These are phyloP conservation scores for Perognathus longimembris DNA, from an alignment of 2,113 vertebrate species.

Conservation along the genomic window DNA sequence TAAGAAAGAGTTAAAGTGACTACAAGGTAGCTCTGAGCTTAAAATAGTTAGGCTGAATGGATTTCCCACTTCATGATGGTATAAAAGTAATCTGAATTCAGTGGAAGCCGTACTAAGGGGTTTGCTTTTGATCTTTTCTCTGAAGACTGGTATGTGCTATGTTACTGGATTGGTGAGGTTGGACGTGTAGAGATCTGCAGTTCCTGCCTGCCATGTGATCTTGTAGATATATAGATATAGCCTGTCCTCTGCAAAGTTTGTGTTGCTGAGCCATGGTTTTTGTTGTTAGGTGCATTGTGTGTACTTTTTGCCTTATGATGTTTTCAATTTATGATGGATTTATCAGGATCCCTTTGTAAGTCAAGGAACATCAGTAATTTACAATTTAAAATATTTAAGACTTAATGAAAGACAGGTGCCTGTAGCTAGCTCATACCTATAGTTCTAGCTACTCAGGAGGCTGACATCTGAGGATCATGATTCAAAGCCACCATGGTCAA, in stretches of 20 bases:
- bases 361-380: background rate
- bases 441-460: too few relatives aligned
- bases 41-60: background rate
- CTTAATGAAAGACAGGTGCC: background rate
- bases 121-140: too few relatives aligned
- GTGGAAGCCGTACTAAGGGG: background rate
- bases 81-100: background rate
- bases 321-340: background rate
- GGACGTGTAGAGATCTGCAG: background rate
- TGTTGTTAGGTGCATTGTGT: too few relatives aligned
- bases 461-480: too few relatives aligned
- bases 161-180: background rate
- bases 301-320: too few relatives aligned
- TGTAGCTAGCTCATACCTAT: too few relatives aligned
- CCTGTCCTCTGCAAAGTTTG: background rate
- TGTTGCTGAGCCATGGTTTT: too few relatives aligned
- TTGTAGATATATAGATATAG: background rate
- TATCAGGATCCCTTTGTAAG: background rate
- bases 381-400: slow-evolving; percentile 1
- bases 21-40: background rate
- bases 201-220: background rate
- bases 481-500: too few relatives aligned
- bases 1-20: background rate
- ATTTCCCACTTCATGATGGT: background rate
- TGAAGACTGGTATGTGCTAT: background rate